Percentiles rank a stretch among this genome's conserved stretches.
Conservation (phyloP, 2,113 vertebrate species). For the Passerina amoena region DNA sequence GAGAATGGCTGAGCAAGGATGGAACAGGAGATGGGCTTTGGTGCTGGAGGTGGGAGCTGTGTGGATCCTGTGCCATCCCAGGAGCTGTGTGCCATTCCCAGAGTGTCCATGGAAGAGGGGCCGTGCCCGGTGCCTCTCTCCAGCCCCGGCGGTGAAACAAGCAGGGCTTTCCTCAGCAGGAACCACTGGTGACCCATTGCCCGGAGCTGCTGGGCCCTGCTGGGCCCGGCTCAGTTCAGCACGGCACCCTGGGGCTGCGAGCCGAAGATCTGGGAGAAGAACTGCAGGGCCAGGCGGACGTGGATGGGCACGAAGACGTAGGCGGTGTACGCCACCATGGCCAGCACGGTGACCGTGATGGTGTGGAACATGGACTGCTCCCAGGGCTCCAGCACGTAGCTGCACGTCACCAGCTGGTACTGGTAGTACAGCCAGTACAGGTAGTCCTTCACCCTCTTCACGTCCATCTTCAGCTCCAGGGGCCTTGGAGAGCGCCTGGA, state of each 20-base stretch:
- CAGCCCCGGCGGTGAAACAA: not conserved
- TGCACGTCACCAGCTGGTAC: conserved; percentile 94
- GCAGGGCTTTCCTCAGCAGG: not conserved
- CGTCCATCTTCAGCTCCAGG: conserved; percentile 76
- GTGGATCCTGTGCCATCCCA: not conserved
- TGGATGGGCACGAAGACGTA: conserved; percentile 96
- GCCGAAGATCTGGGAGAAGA: conserved; percentile 88
- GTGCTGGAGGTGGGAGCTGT: not conserved
- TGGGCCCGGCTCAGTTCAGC: conserved; percentile 68
- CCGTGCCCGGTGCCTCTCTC: not conserved
- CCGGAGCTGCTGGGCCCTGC: not conserved
- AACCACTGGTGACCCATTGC: not conserved
- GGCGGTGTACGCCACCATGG: conserved; percentile 93
- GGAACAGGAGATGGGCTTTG: not conserved
- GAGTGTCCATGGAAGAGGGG: not conserved
- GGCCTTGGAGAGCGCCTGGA: conserved; percentile 1
- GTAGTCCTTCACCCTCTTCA: conserved; percentile 87
- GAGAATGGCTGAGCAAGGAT: not conserved
- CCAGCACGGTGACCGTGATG: conserved; percentile 84
- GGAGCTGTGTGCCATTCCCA: not conserved
- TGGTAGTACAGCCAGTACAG: conserved; percentile 95
- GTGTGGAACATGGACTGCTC: conserved; percentile 93
- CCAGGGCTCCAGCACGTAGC: conserved; percentile 96
- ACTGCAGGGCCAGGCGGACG: conserved; percentile 86
- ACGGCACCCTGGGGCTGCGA: conserved; percentile 76